Evolutionary conservation across 1,140 invertebrate genomes (phyloP), one percentile per base, ranked within the genome.

Genomic region (Yoshiicerus persimilis): DNA sequence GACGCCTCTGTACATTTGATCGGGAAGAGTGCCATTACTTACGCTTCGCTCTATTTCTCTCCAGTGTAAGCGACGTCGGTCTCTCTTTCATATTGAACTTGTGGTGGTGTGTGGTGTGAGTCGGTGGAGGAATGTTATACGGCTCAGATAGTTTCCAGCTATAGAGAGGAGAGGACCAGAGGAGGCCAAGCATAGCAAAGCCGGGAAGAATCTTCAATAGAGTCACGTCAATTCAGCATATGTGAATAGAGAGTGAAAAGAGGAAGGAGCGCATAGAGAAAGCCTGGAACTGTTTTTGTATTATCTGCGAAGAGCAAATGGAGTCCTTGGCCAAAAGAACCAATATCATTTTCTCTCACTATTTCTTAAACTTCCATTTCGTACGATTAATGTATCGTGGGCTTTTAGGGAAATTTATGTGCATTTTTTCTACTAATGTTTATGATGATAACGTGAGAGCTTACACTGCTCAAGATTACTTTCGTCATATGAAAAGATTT

Each of bases 1-100:
- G 94, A 98, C 97, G 92, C 99, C 99, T 91, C 97, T 99, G 93
- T 99, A 99, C 93, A 99, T 99, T 90, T 95, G 91, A 93, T 89
- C 56, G n/a, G 64, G 47, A 84, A 56, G 47, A 41, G 38, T 84
- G 83, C 83, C 38, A 84, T 84, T 80, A 80, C 75, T 80, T 80
- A 80, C 75, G 75, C 75, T 80, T 80, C 75, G 75, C 75, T 80
- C 75, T 80, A 80, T 80, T 80, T 80, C 75, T 80, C 75, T 80
- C 34, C 30, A 34, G 34, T 80, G 75, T 80, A 80, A 80, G 75
- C 30, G 30, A 38, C 75, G 34, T 80, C 30, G 20, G 30, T 80
- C 75, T 80, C 30, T 62, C 38, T 84, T 62, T 47, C 39, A 34
- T 84, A 56, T 30, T 84, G 83, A 41, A 30, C 27, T 30, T 84